Base-by-base conservation (phyloP, 2,888 invertebrate species). In the Cosmopolites sordidus region DNA sequence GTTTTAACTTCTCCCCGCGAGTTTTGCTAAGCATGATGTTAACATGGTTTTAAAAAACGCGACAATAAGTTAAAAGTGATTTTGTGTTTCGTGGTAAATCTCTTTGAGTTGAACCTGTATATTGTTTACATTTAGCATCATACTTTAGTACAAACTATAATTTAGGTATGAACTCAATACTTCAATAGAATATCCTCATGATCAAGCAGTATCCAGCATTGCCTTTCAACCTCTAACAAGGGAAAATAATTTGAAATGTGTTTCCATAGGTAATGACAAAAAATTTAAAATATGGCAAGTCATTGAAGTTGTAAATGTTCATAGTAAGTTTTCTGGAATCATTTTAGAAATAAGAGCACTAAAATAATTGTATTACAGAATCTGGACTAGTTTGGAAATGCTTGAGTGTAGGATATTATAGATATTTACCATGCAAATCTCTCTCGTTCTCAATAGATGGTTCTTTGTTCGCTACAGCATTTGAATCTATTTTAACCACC, bases 371-470 rank as follows among this genome's bases (percentile, higher is more conserved):
- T 16, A 58, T 68, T 68, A 50, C 64, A 81, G 82, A 76, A 60
- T 75, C 76, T 49, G 75, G 75, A n/a, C 73, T 73, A 46, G 76
- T 78, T 54, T 90, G 90, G 89, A 76, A 70, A 51, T 87, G 86
- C 66, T 76, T 80, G 27, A 80, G 79, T 18, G 75, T 80, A 16
- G 83, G 83, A 0, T 79, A 74, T 51, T 89, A 86, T 63, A 78
- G 82, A 45, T 75, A 82, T 58, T 68, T 83, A 14, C 70, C 78
- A 0, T 77, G 83, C 16, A 76, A 77, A 15, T 78, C 79, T 37
- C 75, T 83, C 1, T 78, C 78, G 40, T 89, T 89, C 71, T 84
- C 87, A 0, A 76, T 79, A 51, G 90, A 91, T 71, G 88, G 88
- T n/a, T 87, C 89, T 0, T 68, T 89, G 16, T 66, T 91, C 38